Percentiles rank a stretch among this genome's conserved stretches.
These are phyloP conservation scores for Pseudochirops cupreus DNA, from an alignment of 2,797 vertebrate genomes.

Conservation along the genomic window DNA sequence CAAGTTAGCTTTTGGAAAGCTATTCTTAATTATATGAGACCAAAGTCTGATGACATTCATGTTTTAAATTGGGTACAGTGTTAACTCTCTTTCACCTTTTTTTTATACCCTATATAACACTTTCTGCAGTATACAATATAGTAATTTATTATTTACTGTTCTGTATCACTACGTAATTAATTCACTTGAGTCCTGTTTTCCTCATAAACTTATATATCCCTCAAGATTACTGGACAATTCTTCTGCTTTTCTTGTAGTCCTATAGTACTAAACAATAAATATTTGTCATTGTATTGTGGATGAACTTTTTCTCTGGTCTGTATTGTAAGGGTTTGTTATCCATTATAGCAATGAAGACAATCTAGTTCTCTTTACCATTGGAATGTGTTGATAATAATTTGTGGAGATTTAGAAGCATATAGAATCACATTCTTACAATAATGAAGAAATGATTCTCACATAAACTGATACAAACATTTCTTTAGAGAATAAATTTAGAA, in stretches of 20 bases:
- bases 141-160: not conserved
- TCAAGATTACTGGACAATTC: not conserved
- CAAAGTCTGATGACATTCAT: not conserved
- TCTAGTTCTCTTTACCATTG: not conserved
- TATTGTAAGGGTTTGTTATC: not conserved
- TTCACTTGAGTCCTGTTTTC: not conserved
- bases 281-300: not conserved
- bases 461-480: not conserved
- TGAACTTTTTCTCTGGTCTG: not conserved
- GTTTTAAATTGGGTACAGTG: not conserved
- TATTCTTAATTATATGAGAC: not conserved
- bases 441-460: not conserved
- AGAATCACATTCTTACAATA: not conserved
- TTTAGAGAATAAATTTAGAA: not conserved
- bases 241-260: not conserved
- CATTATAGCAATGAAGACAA: not conserved
- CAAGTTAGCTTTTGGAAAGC: not conserved
- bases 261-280: not conserved
- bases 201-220: not conserved
- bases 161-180: not conserved
- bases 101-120: not conserved
- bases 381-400: not conserved
- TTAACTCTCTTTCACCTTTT: not conserved
- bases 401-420: not conserved
- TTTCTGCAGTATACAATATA: not conserved